Base-by-base conservation (phyloP, 2,888 invertebrate genomes). In the Lapara coniferarum region DNA sequence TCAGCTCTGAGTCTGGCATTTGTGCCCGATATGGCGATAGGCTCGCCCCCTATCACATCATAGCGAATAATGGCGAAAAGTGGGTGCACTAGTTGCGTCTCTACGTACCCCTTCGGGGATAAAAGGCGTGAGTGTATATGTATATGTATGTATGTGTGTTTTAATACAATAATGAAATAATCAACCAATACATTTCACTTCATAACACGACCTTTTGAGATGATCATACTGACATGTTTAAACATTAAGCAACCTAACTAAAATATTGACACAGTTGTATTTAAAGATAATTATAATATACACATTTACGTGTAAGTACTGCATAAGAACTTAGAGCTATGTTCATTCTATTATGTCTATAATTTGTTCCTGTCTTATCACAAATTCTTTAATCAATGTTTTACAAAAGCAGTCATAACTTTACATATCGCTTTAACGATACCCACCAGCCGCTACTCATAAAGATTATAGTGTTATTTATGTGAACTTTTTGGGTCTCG, bases 171-270 rank as follows among this genome's bases (percentile, higher is more conserved):
- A 8, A 19, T 63, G 19, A 19, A 19, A 59, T 58, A 12, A 53
- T 52, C 52, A 67, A 16, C 19, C 53, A 69, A 53, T 55, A 69
- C 53, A 53, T 69, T 63, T 69, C 59, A 53, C 63, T 69, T 46
- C 46, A 63, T 53, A 52, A 46, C 44, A 53, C 52, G 68, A 52
- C 44, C 68, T 68, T 68, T 44, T 53, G 53, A 25, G 53, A 25
- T 69, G 53, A 68, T 68, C 52, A 19, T 59, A 68, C 37, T 53
- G 63, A 53, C 63, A 44, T n/a, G 53, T 69, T 53, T 44, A 53
- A 37, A 69, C 53, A 14, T 52, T 37, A 53, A 25, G 30, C 52
- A 66, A 52, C 30, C 5, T 8, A 53, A 52, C n/a, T 14, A 63
- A 53, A 69, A 53, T 69, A 63, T 59, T 68, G 25, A 69, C 44